phyloP scores from a whole-genome alignment of 2,888 invertebrate species.

The Unio delphinus region DNA sequence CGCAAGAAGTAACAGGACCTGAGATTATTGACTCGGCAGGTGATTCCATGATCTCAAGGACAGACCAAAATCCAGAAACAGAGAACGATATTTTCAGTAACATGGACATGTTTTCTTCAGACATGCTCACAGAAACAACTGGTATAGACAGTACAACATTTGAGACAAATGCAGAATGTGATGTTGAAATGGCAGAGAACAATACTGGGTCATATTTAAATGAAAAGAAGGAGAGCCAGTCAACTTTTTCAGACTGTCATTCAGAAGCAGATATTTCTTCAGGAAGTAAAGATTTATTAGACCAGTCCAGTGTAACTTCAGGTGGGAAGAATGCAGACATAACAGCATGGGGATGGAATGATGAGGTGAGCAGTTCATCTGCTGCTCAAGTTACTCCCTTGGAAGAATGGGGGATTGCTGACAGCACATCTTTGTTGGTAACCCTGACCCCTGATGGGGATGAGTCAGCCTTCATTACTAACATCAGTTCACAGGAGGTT shows the following conservation, averaged over 20 bases:
- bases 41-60: slow-evolving; percentile 3
- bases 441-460: too few relatives aligned
- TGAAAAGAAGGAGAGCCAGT: too few relatives aligned
- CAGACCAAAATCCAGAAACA: slow-evolving; percentile 2
- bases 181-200: slow-evolving; percentile 14
- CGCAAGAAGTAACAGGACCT: not conserved
- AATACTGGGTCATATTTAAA: too few relatives aligned
- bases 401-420: too few relatives aligned
- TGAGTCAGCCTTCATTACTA: too few relatives aligned
- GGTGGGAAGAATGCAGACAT: not conserved
- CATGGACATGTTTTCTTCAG: slow-evolving; percentile 31
- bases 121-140: not conserved
- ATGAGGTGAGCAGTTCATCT: slow-evolving; percentile 19
- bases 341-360: slow-evolving; percentile 3
- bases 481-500: too few relatives aligned
- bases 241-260: too few relatives aligned
- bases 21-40: too few relatives aligned
- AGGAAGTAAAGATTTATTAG: too few relatives aligned
- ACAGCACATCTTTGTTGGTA: too few relatives aligned
- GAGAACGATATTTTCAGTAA: slow-evolving; percentile 29
- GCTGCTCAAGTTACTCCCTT: not conserved
- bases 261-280: too few relatives aligned
- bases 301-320: too few relatives aligned
- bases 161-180: slow-evolving; percentile 1
- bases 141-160: not conserved